Percentiles rank a stretch among this genome's conserved stretches.
These are phyloP conservation scores for Corynorhinus townsendii DNA, from an alignment of 2,113 vertebrate genomes.

Conservation along the genomic window DNA sequence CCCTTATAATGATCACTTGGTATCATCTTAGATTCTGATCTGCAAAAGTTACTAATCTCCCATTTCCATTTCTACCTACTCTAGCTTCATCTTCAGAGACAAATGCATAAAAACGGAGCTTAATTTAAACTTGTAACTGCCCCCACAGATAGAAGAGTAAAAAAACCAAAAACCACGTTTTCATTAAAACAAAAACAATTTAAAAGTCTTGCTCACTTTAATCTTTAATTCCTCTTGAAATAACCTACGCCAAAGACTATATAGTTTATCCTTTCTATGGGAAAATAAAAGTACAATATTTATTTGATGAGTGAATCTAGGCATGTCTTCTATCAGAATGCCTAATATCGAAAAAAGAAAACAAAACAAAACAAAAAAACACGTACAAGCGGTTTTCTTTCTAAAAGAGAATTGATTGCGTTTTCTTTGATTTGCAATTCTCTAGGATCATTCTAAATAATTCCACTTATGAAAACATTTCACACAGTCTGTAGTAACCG, in stretches of 20 bases:
- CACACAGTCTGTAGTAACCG: neutral
- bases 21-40: neutral
- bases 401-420: neutral
- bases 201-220: neutral
- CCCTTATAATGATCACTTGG: neutral
- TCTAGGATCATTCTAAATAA: neutral
- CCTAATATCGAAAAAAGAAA: neutral
- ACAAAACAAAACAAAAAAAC: neutral
- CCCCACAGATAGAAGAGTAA: neutral
- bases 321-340: neutral
- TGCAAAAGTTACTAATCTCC: neutral
- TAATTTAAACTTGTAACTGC: neutral
- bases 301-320: neutral
- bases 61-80: neutral
- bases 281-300: neutral
- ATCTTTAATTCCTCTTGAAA: slow-evolving; percentile 35
- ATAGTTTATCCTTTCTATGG: neutral
- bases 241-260: neutral
- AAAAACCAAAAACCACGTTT: slow-evolving; percentile 23
- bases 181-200: neutral
- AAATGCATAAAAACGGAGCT: neutral
- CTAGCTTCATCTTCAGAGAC: neutral
- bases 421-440: slow-evolving; percentile 4
- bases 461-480: neutral
- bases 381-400: neutral